Base-by-base conservation (phyloP, 2,888 invertebrate genomes). In the Tyria jacobaeae region DNA sequence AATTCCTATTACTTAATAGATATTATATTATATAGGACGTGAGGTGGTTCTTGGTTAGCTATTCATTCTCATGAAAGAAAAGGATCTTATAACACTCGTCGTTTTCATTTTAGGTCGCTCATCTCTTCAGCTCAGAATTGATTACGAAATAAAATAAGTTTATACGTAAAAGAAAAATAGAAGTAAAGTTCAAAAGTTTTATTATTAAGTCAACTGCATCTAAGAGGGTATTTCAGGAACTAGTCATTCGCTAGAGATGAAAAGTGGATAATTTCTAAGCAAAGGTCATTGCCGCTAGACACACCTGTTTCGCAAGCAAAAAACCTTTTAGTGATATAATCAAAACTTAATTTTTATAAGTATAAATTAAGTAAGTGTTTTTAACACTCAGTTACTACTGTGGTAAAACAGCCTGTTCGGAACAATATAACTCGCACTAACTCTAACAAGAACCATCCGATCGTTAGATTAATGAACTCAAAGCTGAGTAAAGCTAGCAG, bases 361-460 rank as follows among this genome's bases (percentile, higher is more conserved):
- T n/a, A n/a, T n/a, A n/a, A n/a, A n/a, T 31, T 31, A 31, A 31
- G 27, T 31, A 31, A 31, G 27, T 31, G 27, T 31, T 31, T 31
- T 7, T 17, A 34, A 24, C 14, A 14, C 52, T 15, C 21, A 52
- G 31, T 39, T 9, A 35, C 21, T 41, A 10, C 0, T 5, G n/a
- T 21, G 31, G 3, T 34, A 34, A 41, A 49, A 47, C 24, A 59
- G n/a, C n/a, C 17, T 17, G 52, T 24, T 17, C 25, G 49, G 27
- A 37, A 64, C 37, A 57, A 37, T 54, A 24, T 35, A 50, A 41
- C 48, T 35, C 39, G 27, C 41, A 55, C 41, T 66, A 66, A 66
- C 12, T 56, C 52, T 77, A 73, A 69, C 65, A 64, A 69, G 57
- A 68, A 66, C 64, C 63, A 68, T 69, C 64, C 62, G 59, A 41